Conservation (phyloP, 2,888 invertebrate species). For the Caenorhabditis wallacei region DNA sequence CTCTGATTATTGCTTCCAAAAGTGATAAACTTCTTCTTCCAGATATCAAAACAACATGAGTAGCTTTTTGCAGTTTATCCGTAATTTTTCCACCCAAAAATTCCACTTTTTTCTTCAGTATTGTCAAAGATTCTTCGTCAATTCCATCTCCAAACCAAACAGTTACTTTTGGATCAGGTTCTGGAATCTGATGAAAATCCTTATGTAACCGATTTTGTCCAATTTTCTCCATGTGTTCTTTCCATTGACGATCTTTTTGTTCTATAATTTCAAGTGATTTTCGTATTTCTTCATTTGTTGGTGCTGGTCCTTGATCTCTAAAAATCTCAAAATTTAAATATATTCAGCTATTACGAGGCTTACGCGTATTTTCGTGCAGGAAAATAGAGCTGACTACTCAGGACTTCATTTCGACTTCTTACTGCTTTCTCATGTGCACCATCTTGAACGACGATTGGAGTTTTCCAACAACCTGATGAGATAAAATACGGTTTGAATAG, state of each 20-base stretch:
- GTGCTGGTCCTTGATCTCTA: slow-evolving; percentile 63
- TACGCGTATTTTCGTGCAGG: slow-evolving; percentile 73
- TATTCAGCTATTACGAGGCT: slow-evolving; percentile 7
- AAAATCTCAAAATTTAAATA: not conserved
- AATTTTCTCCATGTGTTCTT: slow-evolving; percentile 23
- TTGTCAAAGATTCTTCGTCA: not conserved
- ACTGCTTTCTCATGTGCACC: slow-evolving; percentile 65
- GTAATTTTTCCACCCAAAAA: slow-evolving; percentile 86
- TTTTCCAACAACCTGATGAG: slow-evolving; percentile 75
- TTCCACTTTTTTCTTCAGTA: slow-evolving; percentile 35
- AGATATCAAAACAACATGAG: slow-evolving; percentile 90
- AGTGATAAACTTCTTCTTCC: slow-evolving; percentile 58
- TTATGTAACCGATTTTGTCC: slow-evolving; percentile 1
- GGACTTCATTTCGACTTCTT: slow-evolving; percentile 53
- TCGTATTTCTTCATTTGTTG: slow-evolving; percentile 76
- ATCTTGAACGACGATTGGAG: slow-evolving; percentile 66
- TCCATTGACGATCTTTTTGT: not conserved
- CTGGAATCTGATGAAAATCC: not conserved
- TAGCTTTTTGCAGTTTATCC: slow-evolving; percentile 89
- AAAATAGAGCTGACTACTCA: slow-evolving; percentile 70
- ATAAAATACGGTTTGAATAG: not conserved
- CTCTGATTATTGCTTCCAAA: slow-evolving; percentile 89
- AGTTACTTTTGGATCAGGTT: slow-evolving; percentile 3
- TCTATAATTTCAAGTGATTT: not conserved
- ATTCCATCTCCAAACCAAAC: slow-evolving; percentile 47